Percentiles rank a stretch among this genome's conserved stretches.
These are phyloP conservation scores for Chaetophractus vellerosus DNA, from an alignment of 2,797 vertebrate genomes.

Conservation along the genomic window DNA sequence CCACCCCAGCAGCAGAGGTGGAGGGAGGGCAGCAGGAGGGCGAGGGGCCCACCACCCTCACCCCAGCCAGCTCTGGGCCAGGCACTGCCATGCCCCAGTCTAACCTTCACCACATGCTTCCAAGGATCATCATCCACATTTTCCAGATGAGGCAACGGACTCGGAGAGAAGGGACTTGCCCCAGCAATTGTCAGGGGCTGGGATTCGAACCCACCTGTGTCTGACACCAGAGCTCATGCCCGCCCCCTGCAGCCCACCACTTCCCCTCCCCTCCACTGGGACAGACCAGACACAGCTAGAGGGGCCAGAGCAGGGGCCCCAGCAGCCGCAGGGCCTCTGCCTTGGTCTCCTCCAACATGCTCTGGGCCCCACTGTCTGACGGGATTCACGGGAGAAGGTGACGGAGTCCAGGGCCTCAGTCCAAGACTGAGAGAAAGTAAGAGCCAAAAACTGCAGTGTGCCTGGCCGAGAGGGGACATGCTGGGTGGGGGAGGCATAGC, in stretches of 20 bases:
- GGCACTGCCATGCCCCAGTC: background rate
- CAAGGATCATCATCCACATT: background rate
- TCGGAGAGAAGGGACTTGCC: background rate
- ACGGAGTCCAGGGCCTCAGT: background rate
- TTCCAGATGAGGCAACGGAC: background rate
- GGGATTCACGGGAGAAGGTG: background rate
- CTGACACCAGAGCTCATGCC: background rate
- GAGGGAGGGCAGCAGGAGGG: background rate
- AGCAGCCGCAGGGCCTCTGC: background rate
- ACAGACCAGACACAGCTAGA: background rate
- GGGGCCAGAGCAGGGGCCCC: background rate
- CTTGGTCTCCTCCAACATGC: background rate
- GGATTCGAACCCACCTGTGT: too few species aligned
- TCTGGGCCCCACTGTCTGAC: background rate
- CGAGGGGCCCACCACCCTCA: background rate
- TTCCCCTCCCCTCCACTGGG: background rate
- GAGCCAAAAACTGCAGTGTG: background rate
- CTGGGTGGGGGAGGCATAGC: rapidly evolving
- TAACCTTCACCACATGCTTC: background rate
- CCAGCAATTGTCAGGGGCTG: background rate
- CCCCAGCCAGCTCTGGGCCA: background rate
- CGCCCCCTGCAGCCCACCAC: rapidly evolving
- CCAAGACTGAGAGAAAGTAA: background rate
- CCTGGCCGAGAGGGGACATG: rapidly evolving
- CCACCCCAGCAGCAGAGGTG: background rate